Conservation (phyloP, 2,113 vertebrate species). For the Takifugu flavidus region DNA sequence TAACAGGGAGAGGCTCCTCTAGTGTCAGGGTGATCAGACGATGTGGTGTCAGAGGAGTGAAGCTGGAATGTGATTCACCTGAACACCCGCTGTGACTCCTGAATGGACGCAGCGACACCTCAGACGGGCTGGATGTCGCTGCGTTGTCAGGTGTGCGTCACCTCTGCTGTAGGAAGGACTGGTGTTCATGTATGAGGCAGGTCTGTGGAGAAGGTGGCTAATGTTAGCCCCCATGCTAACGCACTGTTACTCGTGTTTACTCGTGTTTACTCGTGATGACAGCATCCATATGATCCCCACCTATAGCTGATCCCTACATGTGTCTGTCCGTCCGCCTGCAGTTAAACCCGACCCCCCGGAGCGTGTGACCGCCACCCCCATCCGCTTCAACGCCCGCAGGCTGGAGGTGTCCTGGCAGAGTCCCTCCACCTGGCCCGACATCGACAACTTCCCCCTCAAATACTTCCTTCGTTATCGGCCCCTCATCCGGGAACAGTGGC, state of each 20-base stretch:
- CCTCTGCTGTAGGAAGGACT: too few species aligned
- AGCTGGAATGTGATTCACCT: conserved; percentile 25
- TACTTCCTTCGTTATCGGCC: conserved; percentile 96
- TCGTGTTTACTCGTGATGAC: too few species aligned
- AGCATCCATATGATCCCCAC: too few species aligned
- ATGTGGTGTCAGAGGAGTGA: conserved; percentile 13
- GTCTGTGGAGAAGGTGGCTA: too few species aligned
- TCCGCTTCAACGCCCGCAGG: conserved; percentile 82
- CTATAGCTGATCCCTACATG: too few species aligned
- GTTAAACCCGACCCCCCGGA: conserved; percentile 96
- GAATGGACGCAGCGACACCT: too few species aligned
- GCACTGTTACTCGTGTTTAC: too few species aligned
- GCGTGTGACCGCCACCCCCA: conserved; percentile 85
- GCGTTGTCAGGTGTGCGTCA: too few species aligned
- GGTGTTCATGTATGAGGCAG: too few species aligned
- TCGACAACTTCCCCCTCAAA: conserved; percentile 91
- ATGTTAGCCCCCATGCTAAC: too few species aligned
- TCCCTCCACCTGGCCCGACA: conserved; percentile 91
- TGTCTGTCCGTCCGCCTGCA: conserved; percentile 43
- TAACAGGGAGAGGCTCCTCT: conserved; percentile 10
- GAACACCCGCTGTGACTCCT: conserved; percentile 3
- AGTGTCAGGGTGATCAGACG: conserved; percentile 39
- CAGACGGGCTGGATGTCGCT: too few species aligned
- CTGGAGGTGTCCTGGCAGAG: conserved; percentile 93
- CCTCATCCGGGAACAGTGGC: conserved; percentile 94